Conservation (phyloP, 2,113 vertebrate species). For the Zonotrichia leucophrys region DNA sequence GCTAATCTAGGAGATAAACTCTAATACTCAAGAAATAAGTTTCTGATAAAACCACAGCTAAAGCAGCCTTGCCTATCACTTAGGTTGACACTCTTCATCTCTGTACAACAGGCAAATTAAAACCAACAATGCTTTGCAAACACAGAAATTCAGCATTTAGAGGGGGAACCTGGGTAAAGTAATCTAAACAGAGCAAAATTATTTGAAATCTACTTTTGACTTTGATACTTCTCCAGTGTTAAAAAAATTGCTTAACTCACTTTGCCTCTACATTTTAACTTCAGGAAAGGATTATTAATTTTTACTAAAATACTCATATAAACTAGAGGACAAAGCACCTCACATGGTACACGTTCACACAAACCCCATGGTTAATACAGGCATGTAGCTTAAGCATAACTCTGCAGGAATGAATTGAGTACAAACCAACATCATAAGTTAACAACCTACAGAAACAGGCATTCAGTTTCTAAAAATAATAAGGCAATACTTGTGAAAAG, state of each 20-base stretch:
- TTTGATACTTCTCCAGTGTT: not conserved
- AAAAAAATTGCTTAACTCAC: not conserved
- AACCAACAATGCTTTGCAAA: not conserved
- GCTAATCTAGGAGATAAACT: not conserved
- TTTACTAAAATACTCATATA: not conserved
- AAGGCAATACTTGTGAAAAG: not conserved
- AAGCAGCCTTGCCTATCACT: not conserved
- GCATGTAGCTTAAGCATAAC: not conserved
- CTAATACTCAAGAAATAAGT: not conserved
- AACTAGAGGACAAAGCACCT: not conserved
- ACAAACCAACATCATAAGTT: not conserved
- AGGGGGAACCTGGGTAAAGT: not conserved
- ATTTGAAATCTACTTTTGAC: not conserved
- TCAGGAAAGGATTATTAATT: not conserved
- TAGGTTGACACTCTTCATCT: not conserved
- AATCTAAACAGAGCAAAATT: not conserved
- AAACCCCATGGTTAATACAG: not conserved
- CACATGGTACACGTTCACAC: fast-evolving
- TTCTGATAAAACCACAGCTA: not conserved
- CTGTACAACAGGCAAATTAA: not conserved
- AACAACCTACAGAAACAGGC: not conserved
- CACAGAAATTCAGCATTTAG: not conserved
- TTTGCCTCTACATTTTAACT: not conserved
- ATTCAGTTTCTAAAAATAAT: not conserved
- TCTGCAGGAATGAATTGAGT: not conserved